Evolutionary conservation across 2,797 vertebrate genomes (phyloP).

Genomic region (Takifugu ocellatus): DNA sequence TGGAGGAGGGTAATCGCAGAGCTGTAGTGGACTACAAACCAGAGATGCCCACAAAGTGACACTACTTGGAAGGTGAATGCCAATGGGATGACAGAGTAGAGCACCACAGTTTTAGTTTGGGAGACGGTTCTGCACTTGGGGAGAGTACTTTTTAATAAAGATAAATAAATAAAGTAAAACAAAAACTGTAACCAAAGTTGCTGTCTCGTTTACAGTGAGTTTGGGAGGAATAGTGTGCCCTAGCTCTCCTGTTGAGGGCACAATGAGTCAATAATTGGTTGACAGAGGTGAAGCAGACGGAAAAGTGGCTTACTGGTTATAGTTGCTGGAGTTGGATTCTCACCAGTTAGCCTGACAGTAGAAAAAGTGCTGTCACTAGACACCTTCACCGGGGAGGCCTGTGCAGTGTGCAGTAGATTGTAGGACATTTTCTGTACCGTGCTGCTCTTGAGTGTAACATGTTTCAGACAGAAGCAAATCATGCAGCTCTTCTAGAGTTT

Average conservation of each 20-base stretch:
- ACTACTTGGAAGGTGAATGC: conserved; percentile 72
- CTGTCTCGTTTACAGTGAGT: conserved; percentile 99
- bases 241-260: conserved; percentile 79
- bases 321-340: conserved; percentile 82
- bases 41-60: conserved; percentile 69
- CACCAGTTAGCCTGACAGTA: conserved; percentile 86
- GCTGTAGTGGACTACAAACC: conserved; percentile 75
- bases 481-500: conserved; percentile 91
- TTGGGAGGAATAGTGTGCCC: conserved; percentile 88
- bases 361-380: conserved; percentile 86
- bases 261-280: conserved; percentile 73
- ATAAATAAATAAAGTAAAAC: conserved; percentile 77
- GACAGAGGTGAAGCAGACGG: conserved; percentile 83
- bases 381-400: conserved; percentile 88
- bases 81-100: conserved; percentile 76
- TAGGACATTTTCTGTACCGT: conserved; percentile 96
- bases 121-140: conserved; percentile 89
- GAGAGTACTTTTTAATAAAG: conserved; percentile 90
- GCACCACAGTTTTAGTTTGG: conserved; percentile 77
- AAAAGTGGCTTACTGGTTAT: conserved; percentile 84
- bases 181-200: conserved; percentile 99
- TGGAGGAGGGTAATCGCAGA: conserved; percentile 78
- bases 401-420: conserved; percentile 99
- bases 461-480: conserved; percentile 78
- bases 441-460: conserved; percentile 92